Conservation (phyloP, 1,140 invertebrate genomes). For the Drusus annulatus region DNA sequence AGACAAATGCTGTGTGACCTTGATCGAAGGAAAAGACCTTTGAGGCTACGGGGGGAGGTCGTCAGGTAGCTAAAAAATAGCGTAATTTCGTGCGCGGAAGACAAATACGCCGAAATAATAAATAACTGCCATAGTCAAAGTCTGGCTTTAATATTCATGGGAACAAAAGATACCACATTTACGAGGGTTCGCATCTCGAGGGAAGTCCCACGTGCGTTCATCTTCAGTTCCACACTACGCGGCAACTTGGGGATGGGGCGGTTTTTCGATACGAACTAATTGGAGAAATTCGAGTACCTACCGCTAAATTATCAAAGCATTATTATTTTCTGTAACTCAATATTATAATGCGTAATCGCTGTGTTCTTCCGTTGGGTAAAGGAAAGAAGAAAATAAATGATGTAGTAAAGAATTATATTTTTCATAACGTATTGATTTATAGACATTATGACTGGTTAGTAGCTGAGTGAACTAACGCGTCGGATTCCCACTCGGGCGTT, state of each 20-base stretch:
- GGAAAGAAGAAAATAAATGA: no score
- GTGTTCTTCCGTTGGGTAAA: no score
- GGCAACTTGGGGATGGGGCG: neutral
- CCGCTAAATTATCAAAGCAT: no score
- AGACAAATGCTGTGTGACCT: neutral
- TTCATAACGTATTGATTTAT: no score
- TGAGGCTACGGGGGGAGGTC: neutral
- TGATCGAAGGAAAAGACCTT: neutral
- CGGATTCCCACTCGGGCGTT: no score
- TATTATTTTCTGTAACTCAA: no score
- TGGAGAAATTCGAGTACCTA: neutral
- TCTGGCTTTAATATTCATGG: conserved; percentile 55
- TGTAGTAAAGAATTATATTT: no score
- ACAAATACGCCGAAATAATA: conserved; percentile 55
- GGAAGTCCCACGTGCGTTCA: conserved; percentile 48
- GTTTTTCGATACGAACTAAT: conserved; percentile 3
- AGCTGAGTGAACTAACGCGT: no score
- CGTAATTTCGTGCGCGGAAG: conserved; percentile 24
- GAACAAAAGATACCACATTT: conserved; percentile 51
- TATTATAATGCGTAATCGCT: no score
- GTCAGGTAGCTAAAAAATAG: conserved; percentile 22
- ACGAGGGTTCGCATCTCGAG: conserved; percentile 55
- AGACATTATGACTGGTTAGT: no score
- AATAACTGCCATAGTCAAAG: conserved; percentile 55
- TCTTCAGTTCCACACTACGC: conserved; percentile 15